These are phyloP conservation scores for Cactoblastis cactorum DNA, from an alignment of 2,888 invertebrate species.

Conservation along the genomic window DNA sequence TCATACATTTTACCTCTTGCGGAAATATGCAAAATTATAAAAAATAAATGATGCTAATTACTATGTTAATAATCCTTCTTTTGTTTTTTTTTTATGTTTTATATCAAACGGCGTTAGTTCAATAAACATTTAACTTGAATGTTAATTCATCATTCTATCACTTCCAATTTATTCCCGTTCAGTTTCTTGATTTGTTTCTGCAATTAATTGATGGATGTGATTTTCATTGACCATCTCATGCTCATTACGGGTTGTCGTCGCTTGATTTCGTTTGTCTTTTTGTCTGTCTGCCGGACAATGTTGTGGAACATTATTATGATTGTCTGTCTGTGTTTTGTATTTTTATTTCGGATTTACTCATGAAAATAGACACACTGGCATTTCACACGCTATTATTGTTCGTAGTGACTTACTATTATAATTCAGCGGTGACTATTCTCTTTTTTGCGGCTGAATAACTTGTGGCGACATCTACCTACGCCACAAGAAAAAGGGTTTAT, in stretches of 20 bases:
- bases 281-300: not conserved
- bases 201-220: conserved; percentile 6
- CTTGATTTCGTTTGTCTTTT: not conserved
- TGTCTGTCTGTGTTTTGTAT: not conserved
- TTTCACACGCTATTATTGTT: not conserved
- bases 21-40: too few relatives aligned
- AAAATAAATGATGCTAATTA: too few relatives aligned
- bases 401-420: too few relatives aligned
- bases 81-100: too few relatives aligned
- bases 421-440: too few relatives aligned
- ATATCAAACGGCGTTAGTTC: too few relatives aligned
- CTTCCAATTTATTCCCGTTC: not conserved
- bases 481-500: too few relatives aligned
- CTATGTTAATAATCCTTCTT: too few relatives aligned
- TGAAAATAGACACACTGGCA: not conserved
- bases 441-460: too few relatives aligned
- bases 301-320: not conserved
- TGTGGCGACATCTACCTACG: too few relatives aligned
- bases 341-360: not conserved
- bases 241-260: not conserved
- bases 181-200: not conserved
- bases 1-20: too few relatives aligned
- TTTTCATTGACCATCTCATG: conserved; percentile 1
- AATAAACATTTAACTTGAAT: not conserved
- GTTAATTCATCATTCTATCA: not conserved